Evolutionary conservation across 2,113 vertebrate genomes (phyloP), one percentile per base, ranked within the genome.

Genomic region (Scomber scombrus): DNA sequence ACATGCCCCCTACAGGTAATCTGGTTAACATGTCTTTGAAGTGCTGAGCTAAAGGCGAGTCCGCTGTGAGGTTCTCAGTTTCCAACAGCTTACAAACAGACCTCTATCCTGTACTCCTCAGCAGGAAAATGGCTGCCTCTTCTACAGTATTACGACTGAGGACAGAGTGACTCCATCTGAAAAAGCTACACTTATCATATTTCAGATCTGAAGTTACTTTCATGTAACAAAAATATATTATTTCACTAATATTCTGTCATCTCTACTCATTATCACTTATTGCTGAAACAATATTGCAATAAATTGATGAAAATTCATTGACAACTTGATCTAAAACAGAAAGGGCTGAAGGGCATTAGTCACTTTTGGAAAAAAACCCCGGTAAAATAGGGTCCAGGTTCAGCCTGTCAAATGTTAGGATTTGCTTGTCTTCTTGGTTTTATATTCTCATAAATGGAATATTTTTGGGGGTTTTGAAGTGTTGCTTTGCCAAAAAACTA

Each of bases 1-100:
- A 63, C 45, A 57, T 67, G 88, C 86, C 91, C 89, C 85, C 91
- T 90, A 49, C 78, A 87, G 91, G 91, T 71, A 61, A 77, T 75
- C 67, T 58, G 40, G 65, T 73, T 54, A 71, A 62, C 18, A 50
- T 23, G 19, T 62, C 68, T 85, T 21, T 71, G 19, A 66, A 63
- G 63, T 47, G 54, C 18, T 23, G 23, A n/a, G 13, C 21, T 40
- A 1, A 50, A 72, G 29, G 13, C 31, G 34, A 56, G 45, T 58
- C 47, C 10, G 54, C 46, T 15, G 49, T 11, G 21, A 67, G 80
- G 43, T 43, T 67, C 31, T 67, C 52, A 13, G 23, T 54, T 84
- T 71, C 50, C 51, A 69, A 23, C 29, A 45, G 10, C 19, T 47
- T 50, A 73, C 13, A 50, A 67, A 66, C 34, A 23, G 52, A 78